Evolutionary conservation across 2,113 vertebrate species (phyloP).

Genomic region (Tupaia tana): DNA sequence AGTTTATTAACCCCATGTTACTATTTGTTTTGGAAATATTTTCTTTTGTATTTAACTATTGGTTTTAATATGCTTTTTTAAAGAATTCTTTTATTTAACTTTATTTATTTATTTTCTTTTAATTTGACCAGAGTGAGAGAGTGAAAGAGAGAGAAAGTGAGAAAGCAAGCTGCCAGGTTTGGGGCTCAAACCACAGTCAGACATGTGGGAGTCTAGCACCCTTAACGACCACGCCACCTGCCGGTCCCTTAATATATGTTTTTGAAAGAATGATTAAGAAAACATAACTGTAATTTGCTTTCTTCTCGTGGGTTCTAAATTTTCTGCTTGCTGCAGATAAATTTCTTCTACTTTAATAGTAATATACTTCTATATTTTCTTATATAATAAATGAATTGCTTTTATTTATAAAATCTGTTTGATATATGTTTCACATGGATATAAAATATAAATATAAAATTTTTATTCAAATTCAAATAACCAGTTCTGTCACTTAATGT

Average conservation of each 20-base stretch:
- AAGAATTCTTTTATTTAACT: too few species aligned
- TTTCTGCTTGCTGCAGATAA: neutral
- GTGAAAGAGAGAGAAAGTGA: too few species aligned
- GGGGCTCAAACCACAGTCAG: too few species aligned
- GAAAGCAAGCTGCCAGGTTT: too few species aligned
- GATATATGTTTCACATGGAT: neutral
- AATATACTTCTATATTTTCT: neutral
- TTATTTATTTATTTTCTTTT: too few species aligned
- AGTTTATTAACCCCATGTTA: neutral
- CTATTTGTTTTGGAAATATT: neutral
- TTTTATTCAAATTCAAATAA: constrained; percentile 38
- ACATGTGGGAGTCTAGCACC: too few species aligned
- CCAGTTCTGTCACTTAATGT: neutral
- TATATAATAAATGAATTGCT: neutral
- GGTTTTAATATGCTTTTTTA: neutral
- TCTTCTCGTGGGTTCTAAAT: neutral
- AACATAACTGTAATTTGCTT: neutral
- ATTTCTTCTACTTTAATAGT: neutral
- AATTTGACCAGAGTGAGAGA: too few species aligned
- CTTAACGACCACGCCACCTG: too few species aligned
- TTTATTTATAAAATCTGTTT: neutral
- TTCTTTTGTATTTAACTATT: neutral
- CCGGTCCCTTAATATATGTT: too few species aligned
- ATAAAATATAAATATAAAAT: neutral
- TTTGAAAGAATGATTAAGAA: neutral